phyloP scores from a whole-genome alignment of 37 sponge, comb jelly and placozoan species.

The Hormiphora californensis region DNA sequence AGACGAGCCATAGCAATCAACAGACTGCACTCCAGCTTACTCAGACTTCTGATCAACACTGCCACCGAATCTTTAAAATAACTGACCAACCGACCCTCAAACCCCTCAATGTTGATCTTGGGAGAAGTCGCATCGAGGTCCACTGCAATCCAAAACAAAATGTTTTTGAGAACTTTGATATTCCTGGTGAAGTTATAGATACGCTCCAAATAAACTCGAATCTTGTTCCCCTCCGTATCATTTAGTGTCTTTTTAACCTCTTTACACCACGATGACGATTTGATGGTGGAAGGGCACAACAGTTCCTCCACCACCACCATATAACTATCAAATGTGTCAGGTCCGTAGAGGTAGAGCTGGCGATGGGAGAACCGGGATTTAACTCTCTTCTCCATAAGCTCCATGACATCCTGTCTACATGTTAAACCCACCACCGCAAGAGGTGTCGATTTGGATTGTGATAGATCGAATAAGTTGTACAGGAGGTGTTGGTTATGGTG shows the following conservation, averaged over 20 bases:
- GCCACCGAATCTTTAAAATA: constrained; percentile 43
- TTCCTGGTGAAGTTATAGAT: constrained; percentile 31
- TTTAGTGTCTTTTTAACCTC: constrained; percentile 53
- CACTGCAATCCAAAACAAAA: constrained; percentile 3
- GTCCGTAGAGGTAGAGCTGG: constrained; percentile 63
- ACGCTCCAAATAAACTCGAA: neutral
- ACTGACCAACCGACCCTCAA: constrained; percentile 39
- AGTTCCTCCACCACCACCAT: constrained; percentile 53
- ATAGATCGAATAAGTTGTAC: constrained; percentile 83
- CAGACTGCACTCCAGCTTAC: constrained; percentile 71
- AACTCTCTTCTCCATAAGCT: constrained; percentile 88
- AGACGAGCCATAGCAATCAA: constrained; percentile 69
- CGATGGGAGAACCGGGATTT: constrained; percentile 87
- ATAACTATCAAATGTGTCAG: constrained; percentile 66
- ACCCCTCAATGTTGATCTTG: constrained; percentile 50
- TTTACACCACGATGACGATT: neutral
- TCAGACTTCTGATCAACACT: constrained; percentile 55
- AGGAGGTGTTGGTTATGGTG: constrained; percentile 88
- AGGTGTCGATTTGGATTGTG: constrained; percentile 67
- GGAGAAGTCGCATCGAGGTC: constrained; percentile 53
- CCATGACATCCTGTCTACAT: constrained; percentile 75
- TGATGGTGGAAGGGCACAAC: constrained; percentile 20
- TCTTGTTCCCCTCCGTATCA: neutral
- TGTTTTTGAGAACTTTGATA: neutral
- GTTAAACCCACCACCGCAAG: constrained; percentile 82